These are phyloP conservation scores for Drosophila conformis DNA, from an alignment of 2,888 invertebrate species.

Conservation along the genomic window DNA sequence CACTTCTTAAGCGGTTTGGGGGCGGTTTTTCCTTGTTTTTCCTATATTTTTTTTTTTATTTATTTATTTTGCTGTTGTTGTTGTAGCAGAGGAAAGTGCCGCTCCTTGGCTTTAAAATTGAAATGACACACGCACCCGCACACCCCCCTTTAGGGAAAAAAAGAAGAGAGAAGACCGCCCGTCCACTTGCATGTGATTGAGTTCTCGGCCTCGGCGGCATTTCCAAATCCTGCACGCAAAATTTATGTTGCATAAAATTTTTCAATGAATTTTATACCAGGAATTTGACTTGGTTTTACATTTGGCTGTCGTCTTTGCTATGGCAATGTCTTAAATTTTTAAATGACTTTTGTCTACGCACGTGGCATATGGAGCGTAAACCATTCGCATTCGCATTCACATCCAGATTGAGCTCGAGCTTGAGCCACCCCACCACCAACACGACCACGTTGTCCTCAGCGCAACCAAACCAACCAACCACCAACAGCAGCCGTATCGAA, in stretches of 20 bases:
- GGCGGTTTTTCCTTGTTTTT: conserved; percentile 52
- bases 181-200: conserved; percentile 72
- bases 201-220: conserved; percentile 48
- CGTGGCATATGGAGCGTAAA: conserved; percentile 84
- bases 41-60: conserved; percentile 11
- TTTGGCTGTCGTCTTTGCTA: conserved; percentile 37
- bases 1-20: conserved; percentile 68
- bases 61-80: not conserved
- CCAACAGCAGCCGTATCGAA: conserved; percentile 59
- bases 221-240: conserved; percentile 77
- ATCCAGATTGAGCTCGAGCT: conserved; percentile 31
- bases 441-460: conserved; percentile 10
- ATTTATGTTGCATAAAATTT: conserved; percentile 83
- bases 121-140: conserved; percentile 68
- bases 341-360: conserved; percentile 76
- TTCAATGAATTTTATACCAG: conserved; percentile 81
- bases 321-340: conserved; percentile 66
- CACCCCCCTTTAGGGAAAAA: not conserved
- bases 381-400: conserved; percentile 53
- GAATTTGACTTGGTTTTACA: conserved; percentile 77
- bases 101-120: conserved; percentile 73
- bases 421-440: conserved; percentile 20
- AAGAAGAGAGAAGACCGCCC: not conserved
- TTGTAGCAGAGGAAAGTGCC: conserved; percentile 37
- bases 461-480: conserved; percentile 40